Evolutionary conservation across 2,888 invertebrate species (phyloP).

Genomic region (Parnassius mnemosyne): DNA sequence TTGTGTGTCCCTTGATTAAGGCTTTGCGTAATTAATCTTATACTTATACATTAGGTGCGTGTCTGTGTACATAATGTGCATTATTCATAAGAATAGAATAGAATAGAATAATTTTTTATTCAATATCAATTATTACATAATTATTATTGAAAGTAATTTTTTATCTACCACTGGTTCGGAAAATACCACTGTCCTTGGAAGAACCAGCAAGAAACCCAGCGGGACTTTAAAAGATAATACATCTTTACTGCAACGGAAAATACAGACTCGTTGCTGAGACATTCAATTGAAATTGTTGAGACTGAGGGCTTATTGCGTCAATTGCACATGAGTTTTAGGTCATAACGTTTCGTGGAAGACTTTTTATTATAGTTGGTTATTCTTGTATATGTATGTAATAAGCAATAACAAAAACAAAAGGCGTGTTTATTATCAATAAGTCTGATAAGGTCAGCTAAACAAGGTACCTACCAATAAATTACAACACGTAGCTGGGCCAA

Average conservation of each 20-base stretch:
- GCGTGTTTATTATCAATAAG: conserved; percentile 1
- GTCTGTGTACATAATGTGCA: neutral
- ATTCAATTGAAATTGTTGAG: conserved; percentile 7
- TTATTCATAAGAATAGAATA: too few relatives aligned
- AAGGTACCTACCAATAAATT: neutral
- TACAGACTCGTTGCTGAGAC: neutral
- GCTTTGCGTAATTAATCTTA: neutral
- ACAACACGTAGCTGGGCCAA: too few relatives aligned
- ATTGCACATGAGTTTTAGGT: neutral
- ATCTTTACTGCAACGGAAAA: conserved; percentile 39
- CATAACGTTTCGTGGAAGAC: neutral
- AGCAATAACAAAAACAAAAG: neutral
- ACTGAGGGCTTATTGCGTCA: neutral
- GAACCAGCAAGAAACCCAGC: too few relatives aligned
- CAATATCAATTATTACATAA: too few relatives aligned
- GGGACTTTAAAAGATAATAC: conserved; percentile 79
- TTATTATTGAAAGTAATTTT: too few relatives aligned
- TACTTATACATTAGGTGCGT: neutral
- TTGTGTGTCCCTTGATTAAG: too few relatives aligned
- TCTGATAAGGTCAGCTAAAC: neutral
- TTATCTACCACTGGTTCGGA: too few relatives aligned
- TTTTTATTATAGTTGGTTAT: neutral
- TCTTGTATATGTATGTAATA: neutral
- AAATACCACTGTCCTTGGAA: too few relatives aligned
- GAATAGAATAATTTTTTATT: too few relatives aligned